phyloP scores from a whole-genome alignment of 2,888 invertebrate genomes.

The Selenia dentaria region DNA sequence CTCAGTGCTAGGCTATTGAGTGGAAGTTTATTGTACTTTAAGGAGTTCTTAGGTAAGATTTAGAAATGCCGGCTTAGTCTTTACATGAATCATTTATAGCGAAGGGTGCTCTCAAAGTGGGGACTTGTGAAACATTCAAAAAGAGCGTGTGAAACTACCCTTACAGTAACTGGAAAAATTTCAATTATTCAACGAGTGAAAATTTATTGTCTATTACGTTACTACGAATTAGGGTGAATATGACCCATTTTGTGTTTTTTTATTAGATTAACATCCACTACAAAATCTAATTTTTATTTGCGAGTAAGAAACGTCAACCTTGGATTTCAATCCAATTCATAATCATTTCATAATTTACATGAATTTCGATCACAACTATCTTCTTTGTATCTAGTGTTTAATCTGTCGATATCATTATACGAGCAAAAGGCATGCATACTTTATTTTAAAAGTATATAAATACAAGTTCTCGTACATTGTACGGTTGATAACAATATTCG shows the following conservation, averaged over 20 bases:
- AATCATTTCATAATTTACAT: too few relatives aligned
- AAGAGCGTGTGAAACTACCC: constrained; percentile 36
- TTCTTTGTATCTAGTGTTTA: too few relatives aligned
- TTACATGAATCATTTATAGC: constrained; percentile 60
- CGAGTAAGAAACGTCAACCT: too few relatives aligned
- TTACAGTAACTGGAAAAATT: constrained; percentile 28
- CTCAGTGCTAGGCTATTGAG: not conserved
- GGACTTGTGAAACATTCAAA: constrained; percentile 52
- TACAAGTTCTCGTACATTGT: too few relatives aligned
- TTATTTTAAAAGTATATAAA: too few relatives aligned
- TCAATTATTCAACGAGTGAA: constrained; percentile 40
- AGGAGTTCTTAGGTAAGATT: constrained; percentile 8
- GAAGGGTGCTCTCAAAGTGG: constrained; percentile 44
- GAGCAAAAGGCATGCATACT: too few relatives aligned
- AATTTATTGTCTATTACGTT: constrained; percentile 38
- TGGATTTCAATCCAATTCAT: too few relatives aligned
- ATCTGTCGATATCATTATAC: too few relatives aligned
- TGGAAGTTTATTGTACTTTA: not conserved
- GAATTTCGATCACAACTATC: too few relatives aligned
- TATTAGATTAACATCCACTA: constrained; percentile 3
- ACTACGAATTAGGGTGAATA: constrained; percentile 16
- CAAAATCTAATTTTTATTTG: too few relatives aligned
- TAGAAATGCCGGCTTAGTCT: constrained; percentile 30
- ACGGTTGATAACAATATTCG: too few relatives aligned
- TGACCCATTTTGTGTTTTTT: constrained; percentile 10